A percentile compares a stretch with the other conserved stretches of the same genome.
Evolutionary conservation across 2,888 invertebrate genomes (phyloP).

Genomic region (Colletes collaris): DNA sequence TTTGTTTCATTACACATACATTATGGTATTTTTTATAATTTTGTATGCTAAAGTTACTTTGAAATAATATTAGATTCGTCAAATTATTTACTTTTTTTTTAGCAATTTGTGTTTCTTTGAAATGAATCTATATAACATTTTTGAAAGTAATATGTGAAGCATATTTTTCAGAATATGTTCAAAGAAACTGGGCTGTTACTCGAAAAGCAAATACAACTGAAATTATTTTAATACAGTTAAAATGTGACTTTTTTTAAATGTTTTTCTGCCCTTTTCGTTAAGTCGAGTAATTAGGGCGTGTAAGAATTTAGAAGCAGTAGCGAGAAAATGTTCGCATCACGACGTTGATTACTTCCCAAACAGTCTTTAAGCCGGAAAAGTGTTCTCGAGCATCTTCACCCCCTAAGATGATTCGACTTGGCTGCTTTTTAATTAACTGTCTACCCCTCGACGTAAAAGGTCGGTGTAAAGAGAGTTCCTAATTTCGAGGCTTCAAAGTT

Average conservation of each 20-base stretch:
- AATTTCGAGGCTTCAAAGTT: constrained; percentile 42
- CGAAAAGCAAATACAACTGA: no score
- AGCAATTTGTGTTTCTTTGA: no score
- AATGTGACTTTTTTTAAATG: not conserved
- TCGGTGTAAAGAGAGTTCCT: constrained; percentile 43
- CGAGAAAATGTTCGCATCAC: constrained; percentile 53
- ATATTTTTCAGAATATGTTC: no score
- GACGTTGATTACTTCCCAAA: constrained; percentile 51
- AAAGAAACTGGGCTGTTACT: no score
- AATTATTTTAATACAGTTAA: no score
- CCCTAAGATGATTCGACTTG: constrained; percentile 60
- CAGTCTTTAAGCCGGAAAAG: not conserved
- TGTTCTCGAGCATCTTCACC: constrained; percentile 18
- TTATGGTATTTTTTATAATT: no score
- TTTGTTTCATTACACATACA: no score
- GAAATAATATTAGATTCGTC: no score
- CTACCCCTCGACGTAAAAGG: constrained; percentile 37
- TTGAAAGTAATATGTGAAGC: no score
- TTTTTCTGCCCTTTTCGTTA: not conserved
- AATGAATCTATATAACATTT: no score
- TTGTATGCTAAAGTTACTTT: no score
- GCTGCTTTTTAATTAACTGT: constrained; percentile 74
- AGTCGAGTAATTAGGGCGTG: not conserved
- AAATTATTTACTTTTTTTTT: no score
- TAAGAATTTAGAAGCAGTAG: not conserved